A percentile compares a stretch with the other conserved stretches of the same genome.
Evolutionary conservation across 2,797 vertebrate species (phyloP).

Genomic region (Manis crassicaudata): DNA sequence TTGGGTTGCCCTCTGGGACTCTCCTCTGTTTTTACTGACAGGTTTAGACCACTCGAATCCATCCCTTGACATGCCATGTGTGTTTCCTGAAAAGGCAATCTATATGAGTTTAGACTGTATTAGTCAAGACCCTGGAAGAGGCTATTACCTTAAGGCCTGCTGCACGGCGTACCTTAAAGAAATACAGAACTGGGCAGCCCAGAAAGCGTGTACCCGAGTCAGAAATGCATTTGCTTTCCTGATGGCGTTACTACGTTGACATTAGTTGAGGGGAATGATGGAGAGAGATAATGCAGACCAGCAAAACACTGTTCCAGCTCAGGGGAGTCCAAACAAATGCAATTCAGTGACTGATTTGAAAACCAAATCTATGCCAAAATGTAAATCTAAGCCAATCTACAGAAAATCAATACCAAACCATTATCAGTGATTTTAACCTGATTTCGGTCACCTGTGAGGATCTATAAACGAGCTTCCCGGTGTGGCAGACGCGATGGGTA

Average conservation of each 20-base stretch:
- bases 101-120: not conserved
- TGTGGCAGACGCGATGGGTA: not conserved
- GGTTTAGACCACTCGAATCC: not conserved
- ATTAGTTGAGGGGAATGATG: not conserved
- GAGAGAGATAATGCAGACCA: not conserved
- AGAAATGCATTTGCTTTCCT: not conserved
- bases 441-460: not conserved
- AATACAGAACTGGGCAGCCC: not conserved
- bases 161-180: not conserved
- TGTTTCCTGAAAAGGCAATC: not conserved
- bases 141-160: not conserved
- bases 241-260: not conserved
- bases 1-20: not conserved
- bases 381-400: not conserved
- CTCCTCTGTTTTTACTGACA: not conserved
- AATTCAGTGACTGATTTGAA: not conserved
- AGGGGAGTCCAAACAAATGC: not conserved
- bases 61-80: not conserved
- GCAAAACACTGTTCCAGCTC: not conserved
- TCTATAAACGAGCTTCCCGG: not conserved
- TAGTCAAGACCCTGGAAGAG: not conserved
- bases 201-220: not conserved
- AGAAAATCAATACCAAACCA: not conserved
- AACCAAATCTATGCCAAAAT: slow-evolving; percentile 5
- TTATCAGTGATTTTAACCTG: not conserved